Evolutionary conservation across 2,797 vertebrate genomes (phyloP), one percentile per base, ranked within the genome.

Genomic region (Amniataba percoides): DNA sequence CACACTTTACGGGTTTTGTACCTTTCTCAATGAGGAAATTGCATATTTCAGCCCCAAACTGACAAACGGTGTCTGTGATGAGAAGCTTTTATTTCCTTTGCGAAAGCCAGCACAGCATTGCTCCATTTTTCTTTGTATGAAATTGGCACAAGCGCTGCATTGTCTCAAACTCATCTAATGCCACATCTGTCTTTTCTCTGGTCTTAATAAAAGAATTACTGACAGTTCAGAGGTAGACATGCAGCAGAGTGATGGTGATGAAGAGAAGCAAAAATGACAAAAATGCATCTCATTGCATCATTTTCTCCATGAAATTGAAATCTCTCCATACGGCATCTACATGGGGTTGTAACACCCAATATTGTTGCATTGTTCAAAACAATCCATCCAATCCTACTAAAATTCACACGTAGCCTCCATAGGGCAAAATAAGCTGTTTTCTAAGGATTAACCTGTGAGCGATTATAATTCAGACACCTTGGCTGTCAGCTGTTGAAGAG

Each of bases 181-280:
- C 19, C 51, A 57, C 67, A n/a, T 55, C 19, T 81, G 58, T 21
- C 69, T 57, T 45, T 55, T 56, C 46, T 74, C 15, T 70, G 55
- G 13, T 46, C 21, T 52, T 13, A 25, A 34, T 34, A 21, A 69
- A 25, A 45, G 1, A 57, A 31, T 65, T 25, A 16, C 49, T 45
- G 25, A 39, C 34, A 74, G 21, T 36, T 58, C 0, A 51, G 42
- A 27, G n/a, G 57, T 16, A 25, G 13, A 45, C 19, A 39, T 10
- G 7, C 23, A 23, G 23, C 55, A 46, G 57, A 57, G 0, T 27
- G 49, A 2, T 39, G n/a, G 10, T 36, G 21, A 46, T 57, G 16
- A 57, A 36, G 34, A 36, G 34, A 36, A 36, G 34, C 34, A 36
- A 36, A 45, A 43, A 27, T 16, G 0, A 13, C 3, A 7, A 34